Base-by-base conservation (phyloP, 2,888 invertebrate genomes). In the Gastracanthus pulcherrimus region DNA sequence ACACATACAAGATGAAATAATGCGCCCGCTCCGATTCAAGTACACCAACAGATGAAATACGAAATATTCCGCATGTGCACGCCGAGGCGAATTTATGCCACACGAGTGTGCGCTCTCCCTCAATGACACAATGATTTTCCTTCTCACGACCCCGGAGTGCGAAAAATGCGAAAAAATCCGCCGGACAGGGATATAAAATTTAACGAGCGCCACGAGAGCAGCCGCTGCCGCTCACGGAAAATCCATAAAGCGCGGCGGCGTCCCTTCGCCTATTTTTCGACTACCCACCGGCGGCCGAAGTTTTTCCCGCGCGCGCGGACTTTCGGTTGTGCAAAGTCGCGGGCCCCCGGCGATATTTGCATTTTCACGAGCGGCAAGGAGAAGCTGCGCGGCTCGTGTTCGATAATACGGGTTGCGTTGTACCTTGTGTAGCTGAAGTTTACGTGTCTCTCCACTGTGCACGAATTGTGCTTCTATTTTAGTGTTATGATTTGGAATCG, bases 161-260 rank as follows among this genome's bases (percentile, higher is more conserved):
- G 41, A 76, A 58, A 38, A 62, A 29, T 6, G 19, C n/a, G 29
- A 45, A 76, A 69, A 41, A 58, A 31, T 9, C 16, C 29, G 23
- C 19, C 29, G n/a, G 38, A 31, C 19, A 70, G 70, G 23, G 45
- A 45, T 51, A 48, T 70, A 70, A 70, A 77, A 70, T 70, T 77
- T 77, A 77, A 77, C 70, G 60, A 70, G 48, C 70, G 60, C n/a
- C 60, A 36, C 58, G 69, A 60, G 23, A 58, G 34, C 76, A 34
- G n/a, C n/a, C 58, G 34, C 11, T 9, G 36, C 19, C n/a, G 19
- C 62, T 77, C 70, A 77, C 29, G 62, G 48, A 70, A 77, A 77
- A 77, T 77, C 77, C 62, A 77, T 77, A 77, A 70, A 69, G 60
- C 3, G 16, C 41, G 31, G 45, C n/a, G n/a, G n/a, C n/a, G n/a